phyloP scores from a whole-genome alignment of 2,888 invertebrate genomes.

The Leistus spinibarbis region DNA sequence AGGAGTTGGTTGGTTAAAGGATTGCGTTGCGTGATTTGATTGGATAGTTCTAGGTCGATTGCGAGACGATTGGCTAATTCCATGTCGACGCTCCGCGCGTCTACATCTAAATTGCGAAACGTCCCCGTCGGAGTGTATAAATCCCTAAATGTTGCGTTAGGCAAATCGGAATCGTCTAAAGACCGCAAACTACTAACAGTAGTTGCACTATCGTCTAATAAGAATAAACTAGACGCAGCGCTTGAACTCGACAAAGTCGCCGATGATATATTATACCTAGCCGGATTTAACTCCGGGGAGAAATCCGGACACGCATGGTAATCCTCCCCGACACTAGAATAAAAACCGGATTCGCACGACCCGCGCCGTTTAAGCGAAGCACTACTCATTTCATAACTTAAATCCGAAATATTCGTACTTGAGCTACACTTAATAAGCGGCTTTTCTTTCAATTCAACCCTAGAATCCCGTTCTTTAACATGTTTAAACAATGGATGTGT shows the following conservation, averaged over 20 bases:
- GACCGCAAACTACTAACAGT: slow-evolving; percentile 65
- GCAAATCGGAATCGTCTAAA: slow-evolving; percentile 62
- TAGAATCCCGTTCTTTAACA: slow-evolving; percentile 39
- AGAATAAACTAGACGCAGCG: slow-evolving; percentile 62
- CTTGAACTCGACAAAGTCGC: slow-evolving; percentile 56
- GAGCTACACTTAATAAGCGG: slow-evolving; percentile 53
- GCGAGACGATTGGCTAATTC: slow-evolving; percentile 61
- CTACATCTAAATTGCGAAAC: slow-evolving; percentile 54
- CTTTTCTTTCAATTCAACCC: slow-evolving; percentile 33
- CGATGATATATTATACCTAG: slow-evolving; percentile 43
- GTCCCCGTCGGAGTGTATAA: slow-evolving; percentile 41
- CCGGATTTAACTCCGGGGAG: slow-evolving; percentile 44
- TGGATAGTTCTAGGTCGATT: slow-evolving; percentile 58
- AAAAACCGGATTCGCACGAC: slow-evolving; percentile 89
- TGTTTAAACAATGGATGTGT: slow-evolving; percentile 63
- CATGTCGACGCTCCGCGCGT: slow-evolving; percentile 55
- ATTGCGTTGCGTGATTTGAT: slow-evolving; percentile 56
- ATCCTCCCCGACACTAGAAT: slow-evolving; percentile 84
- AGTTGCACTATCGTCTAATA: slow-evolving; percentile 67
- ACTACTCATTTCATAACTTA: slow-evolving; percentile 47
- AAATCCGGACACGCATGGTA: slow-evolving; percentile 50
- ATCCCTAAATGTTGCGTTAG: slow-evolving; percentile 43
- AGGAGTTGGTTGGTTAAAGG: slow-evolving; percentile 62
- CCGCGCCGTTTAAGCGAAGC: slow-evolving; percentile 69
- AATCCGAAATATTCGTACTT: slow-evolving; percentile 54